These are phyloP conservation scores for Plectropomus leopardus DNA, from an alignment of 2,113 vertebrate genomes.

Conservation along the genomic window DNA sequence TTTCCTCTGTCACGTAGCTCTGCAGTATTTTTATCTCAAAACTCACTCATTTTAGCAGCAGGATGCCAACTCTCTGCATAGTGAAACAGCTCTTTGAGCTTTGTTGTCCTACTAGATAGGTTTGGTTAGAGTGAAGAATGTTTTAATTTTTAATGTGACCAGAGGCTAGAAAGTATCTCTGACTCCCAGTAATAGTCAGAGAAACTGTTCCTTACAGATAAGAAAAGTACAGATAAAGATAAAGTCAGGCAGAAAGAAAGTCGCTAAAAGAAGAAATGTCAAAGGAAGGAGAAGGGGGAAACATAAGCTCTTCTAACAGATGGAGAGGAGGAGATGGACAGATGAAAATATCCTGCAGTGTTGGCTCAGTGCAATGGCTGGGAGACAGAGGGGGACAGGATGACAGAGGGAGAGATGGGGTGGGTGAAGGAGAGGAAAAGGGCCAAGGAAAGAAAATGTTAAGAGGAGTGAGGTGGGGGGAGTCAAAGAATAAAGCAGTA, in stretches of 20 bases:
- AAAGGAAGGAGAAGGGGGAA: conserved; percentile 32
- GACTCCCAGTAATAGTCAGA: conserved; percentile 43
- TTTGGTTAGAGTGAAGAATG: conserved; percentile 27
- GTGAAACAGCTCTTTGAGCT: conserved; percentile 12
- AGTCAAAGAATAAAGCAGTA: conserved; percentile 70
- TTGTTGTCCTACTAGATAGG: neutral
- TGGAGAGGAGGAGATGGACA: conserved; percentile 64
- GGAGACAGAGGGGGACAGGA: conserved; percentile 59
- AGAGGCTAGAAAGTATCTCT: conserved; percentile 17
- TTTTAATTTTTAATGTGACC: conserved; percentile 52
- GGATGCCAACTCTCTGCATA: neutral
- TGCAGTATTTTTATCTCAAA: conserved; percentile 33
- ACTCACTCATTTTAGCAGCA: neutral
- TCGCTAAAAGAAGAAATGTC: conserved; percentile 5
- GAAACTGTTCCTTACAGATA: conserved; percentile 8
- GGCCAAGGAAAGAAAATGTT: conserved; percentile 52
- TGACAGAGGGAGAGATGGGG: conserved; percentile 59
- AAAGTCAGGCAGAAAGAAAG: conserved; percentile 1
- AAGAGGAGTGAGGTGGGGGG: conserved; percentile 29
- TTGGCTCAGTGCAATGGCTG: conserved; percentile 42
- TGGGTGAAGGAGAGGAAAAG: conserved; percentile 40
- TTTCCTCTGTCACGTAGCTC: conserved; percentile 11
- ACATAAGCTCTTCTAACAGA: conserved; percentile 58
- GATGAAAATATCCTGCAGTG: conserved; percentile 61
- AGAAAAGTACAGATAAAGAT: conserved; percentile 20